Percentiles rank a stretch among this genome's conserved stretches.
Conservation (phyloP, 2,888 invertebrate species). For the Tanytarsus gracilentus region DNA sequence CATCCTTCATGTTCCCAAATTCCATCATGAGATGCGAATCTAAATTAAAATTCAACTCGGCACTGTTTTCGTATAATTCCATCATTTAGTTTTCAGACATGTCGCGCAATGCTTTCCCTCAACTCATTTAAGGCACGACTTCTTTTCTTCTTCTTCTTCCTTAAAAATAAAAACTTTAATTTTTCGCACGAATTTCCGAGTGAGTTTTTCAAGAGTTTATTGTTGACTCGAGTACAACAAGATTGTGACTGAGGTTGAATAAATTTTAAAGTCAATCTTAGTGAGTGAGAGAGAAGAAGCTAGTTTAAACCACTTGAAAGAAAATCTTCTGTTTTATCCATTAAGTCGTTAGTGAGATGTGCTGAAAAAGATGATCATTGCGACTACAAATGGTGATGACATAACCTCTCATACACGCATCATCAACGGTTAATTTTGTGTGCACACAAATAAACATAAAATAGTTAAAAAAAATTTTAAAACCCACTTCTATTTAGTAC, state of each 20-base stretch:
- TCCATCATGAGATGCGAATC: neutral
- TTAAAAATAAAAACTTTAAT: neutral
- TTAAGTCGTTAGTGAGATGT: conserved; percentile 21
- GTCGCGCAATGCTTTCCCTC: neutral
- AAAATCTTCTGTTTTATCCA: conserved; percentile 24
- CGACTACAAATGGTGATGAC: neutral
- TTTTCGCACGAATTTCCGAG: neutral
- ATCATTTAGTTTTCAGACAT: conserved; percentile 1
- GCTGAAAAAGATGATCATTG: conserved; percentile 11
- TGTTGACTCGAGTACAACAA: neutral
- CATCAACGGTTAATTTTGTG: too few species aligned
- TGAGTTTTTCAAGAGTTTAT: neutral
- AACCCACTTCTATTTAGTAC: too few species aligned
- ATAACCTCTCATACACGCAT: neutral
- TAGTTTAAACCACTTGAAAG: neutral
- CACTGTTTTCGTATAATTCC: neutral
- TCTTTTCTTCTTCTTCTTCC: neutral
- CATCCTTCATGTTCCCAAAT: too few species aligned
- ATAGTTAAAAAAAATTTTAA: too few species aligned
- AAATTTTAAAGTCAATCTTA: conserved; percentile 5
- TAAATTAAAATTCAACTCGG: conserved; percentile 1
- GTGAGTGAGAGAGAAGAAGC: neutral
- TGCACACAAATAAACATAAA: too few species aligned
- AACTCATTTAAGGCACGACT: neutral
- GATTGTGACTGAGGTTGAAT: conserved; percentile 2